Conservation (phyloP, 2,113 vertebrate species). For the Oreochromis spilurus region DNA sequence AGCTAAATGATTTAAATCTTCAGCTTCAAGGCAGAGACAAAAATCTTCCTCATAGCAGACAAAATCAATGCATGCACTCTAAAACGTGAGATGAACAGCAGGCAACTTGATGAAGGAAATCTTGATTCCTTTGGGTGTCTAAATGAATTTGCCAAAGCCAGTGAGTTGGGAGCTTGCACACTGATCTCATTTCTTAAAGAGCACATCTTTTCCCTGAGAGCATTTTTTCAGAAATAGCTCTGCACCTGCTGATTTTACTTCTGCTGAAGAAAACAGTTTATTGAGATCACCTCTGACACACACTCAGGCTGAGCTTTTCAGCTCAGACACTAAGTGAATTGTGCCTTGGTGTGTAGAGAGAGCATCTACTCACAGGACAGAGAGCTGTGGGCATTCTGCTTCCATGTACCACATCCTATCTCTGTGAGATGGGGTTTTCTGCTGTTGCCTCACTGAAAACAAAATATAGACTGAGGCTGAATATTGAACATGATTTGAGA, state of each 20-base stretch:
- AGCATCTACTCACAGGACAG: no score
- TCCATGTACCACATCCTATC: no score
- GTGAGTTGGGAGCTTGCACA: no score
- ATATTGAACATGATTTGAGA: background rate
- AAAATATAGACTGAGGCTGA: background rate
- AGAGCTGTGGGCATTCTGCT: no score
- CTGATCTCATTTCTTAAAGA: background rate
- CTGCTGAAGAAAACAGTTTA: background rate
- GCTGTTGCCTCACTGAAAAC: background rate
- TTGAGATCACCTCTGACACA: background rate
- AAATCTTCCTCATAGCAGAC: background rate
- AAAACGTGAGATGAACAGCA: slow-evolving; percentile 14
- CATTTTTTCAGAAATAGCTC: background rate
- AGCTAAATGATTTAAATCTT: slow-evolving; percentile 12
- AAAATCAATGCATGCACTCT: slow-evolving; percentile 1
- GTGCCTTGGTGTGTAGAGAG: background rate
- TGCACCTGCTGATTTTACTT: background rate
- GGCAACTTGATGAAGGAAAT: background rate
- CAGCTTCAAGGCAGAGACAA: background rate
- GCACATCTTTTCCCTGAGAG: background rate
- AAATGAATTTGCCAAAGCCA: no score
- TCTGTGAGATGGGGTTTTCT: no score
- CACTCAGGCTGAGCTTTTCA: background rate
- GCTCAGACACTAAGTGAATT: background rate
- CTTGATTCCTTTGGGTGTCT: no score